Percentiles rank a stretch among this genome's conserved stretches.
Evolutionary conservation across 2,888 invertebrate genomes (phyloP).

Genomic region (Tyria jacobaeae): DNA sequence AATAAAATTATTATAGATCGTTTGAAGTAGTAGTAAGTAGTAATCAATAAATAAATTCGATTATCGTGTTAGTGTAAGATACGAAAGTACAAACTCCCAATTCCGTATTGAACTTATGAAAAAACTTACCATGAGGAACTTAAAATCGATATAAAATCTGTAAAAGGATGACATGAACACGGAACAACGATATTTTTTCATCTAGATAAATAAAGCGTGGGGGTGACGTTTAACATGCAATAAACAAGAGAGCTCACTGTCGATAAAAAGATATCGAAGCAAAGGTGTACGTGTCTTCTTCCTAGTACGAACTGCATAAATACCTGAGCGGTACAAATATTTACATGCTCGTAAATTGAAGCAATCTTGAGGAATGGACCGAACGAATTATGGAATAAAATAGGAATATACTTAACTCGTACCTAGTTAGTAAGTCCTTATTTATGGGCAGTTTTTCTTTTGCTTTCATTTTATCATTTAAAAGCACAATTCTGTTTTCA

Average conservation of each 20-base stretch:
- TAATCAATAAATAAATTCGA: neutral
- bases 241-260: slow-evolving; percentile 40
- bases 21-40: too few species aligned
- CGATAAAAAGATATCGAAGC: slow-evolving; percentile 44
- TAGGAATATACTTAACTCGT: too few species aligned
- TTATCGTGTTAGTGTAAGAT: neutral
- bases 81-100: slow-evolving; percentile 6
- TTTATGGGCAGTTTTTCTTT: neutral
- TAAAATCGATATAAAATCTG: slow-evolving; percentile 3
- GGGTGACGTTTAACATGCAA: slow-evolving; percentile 42
- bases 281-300: slow-evolving; percentile 22
- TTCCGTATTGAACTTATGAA: slow-evolving; percentile 1
- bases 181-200: slow-evolving; percentile 32
- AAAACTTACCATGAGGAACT: neutral
- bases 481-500: neutral
- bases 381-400: too few species aligned
- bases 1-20: too few species aligned
- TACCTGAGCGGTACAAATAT: slow-evolving; percentile 27
- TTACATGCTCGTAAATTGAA: slow-evolving; percentile 32
- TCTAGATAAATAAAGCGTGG: slow-evolving; percentile 29
- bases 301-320: slow-evolving; percentile 41
- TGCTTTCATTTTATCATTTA: neutral
- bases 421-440: too few species aligned
- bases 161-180: slow-evolving; percentile 30
- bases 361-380: neutral